These are phyloP conservation scores for Mobula hypostoma DNA, from an alignment of 2,113 vertebrate species.

Conservation along the genomic window DNA sequence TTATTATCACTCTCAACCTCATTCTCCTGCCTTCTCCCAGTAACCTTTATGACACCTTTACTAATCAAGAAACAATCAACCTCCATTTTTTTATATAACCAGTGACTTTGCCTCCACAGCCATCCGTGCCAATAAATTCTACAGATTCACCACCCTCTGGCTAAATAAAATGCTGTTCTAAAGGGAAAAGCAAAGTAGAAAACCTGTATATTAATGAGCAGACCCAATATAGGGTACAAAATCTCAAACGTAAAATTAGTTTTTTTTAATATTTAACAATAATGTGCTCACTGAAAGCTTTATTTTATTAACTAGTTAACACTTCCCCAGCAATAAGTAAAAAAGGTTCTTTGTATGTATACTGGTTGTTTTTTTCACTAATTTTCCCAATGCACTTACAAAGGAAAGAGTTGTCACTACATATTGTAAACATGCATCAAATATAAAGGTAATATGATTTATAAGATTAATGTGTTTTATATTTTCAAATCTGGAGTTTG, in stretches of 20 bases:
- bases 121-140: too few species aligned
- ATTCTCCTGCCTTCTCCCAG: too few species aligned
- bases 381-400: too few species aligned
- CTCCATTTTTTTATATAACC: too few species aligned
- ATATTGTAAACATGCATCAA: background rate
- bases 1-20: too few species aligned
- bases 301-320: background rate
- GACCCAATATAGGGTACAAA: background rate
- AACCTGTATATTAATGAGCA: background rate
- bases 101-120: too few species aligned
- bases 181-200: background rate
- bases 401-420: background rate
- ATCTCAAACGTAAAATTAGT: background rate
- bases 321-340: background rate
- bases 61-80: too few species aligned
- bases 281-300: background rate
- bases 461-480: background rate
- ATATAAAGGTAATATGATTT: background rate
- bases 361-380: background rate
- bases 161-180: too few species aligned
- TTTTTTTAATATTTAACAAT: background rate
- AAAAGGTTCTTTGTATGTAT: background rate
- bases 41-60: too few species aligned
- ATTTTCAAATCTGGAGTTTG: background rate
- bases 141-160: too few species aligned